These are phyloP conservation scores for Pipistrellus kuhlii DNA, from an alignment of 2,797 vertebrate genomes.

Conservation along the genomic window DNA sequence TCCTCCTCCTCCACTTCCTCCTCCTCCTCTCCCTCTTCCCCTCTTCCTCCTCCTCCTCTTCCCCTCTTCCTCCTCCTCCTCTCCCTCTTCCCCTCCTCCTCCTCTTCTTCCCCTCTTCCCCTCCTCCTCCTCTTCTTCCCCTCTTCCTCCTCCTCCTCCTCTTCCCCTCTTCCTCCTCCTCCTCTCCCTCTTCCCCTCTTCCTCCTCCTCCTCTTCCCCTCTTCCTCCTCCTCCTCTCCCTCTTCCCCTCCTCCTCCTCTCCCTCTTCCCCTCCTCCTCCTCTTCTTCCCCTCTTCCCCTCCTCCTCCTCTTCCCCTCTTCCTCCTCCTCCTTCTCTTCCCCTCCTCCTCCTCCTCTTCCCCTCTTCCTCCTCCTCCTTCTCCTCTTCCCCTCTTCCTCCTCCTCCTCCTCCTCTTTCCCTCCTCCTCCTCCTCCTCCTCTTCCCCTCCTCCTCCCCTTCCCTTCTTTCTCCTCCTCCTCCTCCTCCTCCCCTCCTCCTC, in stretches of 20 bases:
- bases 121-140: background rate
- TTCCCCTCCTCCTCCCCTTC: background rate
- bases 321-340: background rate
- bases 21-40: rapidly evolving
- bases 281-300: too few species aligned
- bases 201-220: background rate
- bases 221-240: too few species aligned
- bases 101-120: background rate
- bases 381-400: rapidly evolving
- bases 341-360: too few species aligned
- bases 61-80: too few species aligned
- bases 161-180: background rate
- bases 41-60: background rate
- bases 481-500: background rate
- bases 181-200: rapidly evolving
- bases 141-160: background rate
- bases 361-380: background rate
- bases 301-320: background rate
- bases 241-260: background rate
- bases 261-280: background rate
- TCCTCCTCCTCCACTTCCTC: rapidly evolving
- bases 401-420: background rate
- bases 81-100: background rate
- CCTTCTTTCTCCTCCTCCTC: background rate
- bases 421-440: too few species aligned